Conservation (phyloP, 2,888 invertebrate species). For the Drosophila ezoana region DNA sequence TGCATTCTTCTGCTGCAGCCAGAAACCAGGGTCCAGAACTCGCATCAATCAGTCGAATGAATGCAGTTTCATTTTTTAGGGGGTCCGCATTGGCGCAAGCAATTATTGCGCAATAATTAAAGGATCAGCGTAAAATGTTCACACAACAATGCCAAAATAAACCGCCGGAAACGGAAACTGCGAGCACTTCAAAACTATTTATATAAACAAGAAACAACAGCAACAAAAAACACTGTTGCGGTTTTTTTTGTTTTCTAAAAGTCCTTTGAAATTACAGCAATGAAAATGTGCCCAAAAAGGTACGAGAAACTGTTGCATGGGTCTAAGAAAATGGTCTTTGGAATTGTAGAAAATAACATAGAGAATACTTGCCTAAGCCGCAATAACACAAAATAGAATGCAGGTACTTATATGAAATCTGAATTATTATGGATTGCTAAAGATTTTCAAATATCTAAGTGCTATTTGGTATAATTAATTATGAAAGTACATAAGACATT, state of each 20-base stretch:
- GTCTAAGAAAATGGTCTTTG: constrained; percentile 10
- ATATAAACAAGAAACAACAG: constrained; percentile 7
- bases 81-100: constrained; percentile 28
- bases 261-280: constrained; percentile 10
- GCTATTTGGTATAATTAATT: not conserved
- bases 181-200: constrained; percentile 48
- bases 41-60: constrained; percentile 49
- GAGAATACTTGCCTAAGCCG: constrained; percentile 6
- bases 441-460: not conserved
- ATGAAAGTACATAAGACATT: too few relatives aligned
- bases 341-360: constrained; percentile 22
- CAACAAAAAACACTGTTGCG: constrained; percentile 40
- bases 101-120: constrained; percentile 74
- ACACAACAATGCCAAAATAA: constrained; percentile 80
- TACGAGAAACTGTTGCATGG: constrained; percentile 70
- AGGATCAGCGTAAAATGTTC: constrained; percentile 78
- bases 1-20: constrained; percentile 18
- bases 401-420: not conserved
- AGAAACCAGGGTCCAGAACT: constrained; percentile 18
- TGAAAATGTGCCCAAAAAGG: constrained; percentile 37
- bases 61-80: constrained; percentile 18
- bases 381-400: not conserved
- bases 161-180: constrained; percentile 79
- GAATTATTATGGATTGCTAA: not conserved
- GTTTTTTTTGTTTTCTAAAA: constrained; percentile 47